Evolutionary conservation across 92 coral and sea anemone genomes (phyloP).

Genomic region (Pocillopora grandis): DNA sequence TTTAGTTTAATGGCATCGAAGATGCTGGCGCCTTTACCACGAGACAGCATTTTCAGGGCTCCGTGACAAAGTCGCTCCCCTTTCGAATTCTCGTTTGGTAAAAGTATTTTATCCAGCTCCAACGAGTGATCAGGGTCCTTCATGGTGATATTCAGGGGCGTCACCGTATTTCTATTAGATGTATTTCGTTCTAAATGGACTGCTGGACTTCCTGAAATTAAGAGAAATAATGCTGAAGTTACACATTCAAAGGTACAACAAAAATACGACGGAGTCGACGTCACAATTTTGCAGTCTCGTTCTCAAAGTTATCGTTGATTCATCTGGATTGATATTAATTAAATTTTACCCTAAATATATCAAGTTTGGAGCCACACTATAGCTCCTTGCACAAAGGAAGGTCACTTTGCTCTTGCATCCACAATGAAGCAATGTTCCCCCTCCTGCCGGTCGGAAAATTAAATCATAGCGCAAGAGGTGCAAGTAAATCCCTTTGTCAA

Average conservation of each 20-base stretch:
- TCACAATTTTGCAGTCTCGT: too few species aligned
- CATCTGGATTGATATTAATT: neutral
- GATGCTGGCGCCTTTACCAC: slow-evolving; percentile 27
- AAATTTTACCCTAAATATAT: too few species aligned
- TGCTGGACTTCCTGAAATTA: slow-evolving; percentile 6
- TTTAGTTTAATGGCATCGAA: slow-evolving; percentile 8
- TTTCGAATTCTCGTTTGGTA: neutral
- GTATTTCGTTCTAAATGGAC: neutral
- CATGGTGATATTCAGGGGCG: neutral
- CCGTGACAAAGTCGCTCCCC: neutral
- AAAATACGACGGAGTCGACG: too few species aligned
- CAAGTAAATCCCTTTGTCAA: too few species aligned
- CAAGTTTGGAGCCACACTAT: too few species aligned
- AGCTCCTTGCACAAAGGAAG: too few species aligned
- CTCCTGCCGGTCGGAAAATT: too few species aligned
- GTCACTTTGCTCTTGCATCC: too few species aligned
- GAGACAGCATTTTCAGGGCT: slow-evolving; percentile 21
- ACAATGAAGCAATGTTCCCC: too few species aligned
- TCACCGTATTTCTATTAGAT: slow-evolving; percentile 2
- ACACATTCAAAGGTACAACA: too few species aligned
- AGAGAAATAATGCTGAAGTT: neutral
- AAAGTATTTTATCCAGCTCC: neutral
- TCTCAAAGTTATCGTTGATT: too few species aligned
- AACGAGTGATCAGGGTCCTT: neutral
- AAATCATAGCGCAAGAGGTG: too few species aligned